These are phyloP conservation scores for Oostethus manadensis DNA, from an alignment of 2,113 vertebrate species.

Conservation along the genomic window DNA sequence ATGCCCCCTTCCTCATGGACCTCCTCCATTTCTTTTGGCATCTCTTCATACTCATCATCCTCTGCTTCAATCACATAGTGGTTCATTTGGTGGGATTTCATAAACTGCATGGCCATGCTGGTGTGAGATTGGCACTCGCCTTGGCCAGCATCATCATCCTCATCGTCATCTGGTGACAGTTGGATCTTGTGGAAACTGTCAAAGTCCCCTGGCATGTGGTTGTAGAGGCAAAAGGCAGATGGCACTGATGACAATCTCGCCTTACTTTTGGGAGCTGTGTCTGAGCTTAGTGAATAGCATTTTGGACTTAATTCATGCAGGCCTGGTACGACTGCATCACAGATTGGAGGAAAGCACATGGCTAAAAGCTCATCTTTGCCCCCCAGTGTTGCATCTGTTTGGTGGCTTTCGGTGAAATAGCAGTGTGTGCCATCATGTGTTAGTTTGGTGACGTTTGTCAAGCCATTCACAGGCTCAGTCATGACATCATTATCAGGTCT, in stretches of 20 bases:
- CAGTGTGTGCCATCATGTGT: not conserved
- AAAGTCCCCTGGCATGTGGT: slow-evolving; percentile 44
- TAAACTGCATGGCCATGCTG: slow-evolving; percentile 30
- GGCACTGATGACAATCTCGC: slow-evolving; percentile 29
- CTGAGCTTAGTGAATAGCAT: slow-evolving; percentile 20
- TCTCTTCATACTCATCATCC: slow-evolving; percentile 13
- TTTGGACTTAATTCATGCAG: slow-evolving; percentile 15
- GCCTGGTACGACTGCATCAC: slow-evolving; percentile 52
- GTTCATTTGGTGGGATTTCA: slow-evolving; percentile 27
- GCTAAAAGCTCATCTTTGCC: slow-evolving; percentile 10
- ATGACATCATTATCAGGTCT: not conserved
- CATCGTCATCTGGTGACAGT: slow-evolving; percentile 49
- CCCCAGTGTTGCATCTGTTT: slow-evolving; percentile 12
- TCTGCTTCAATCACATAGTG: slow-evolving; percentile 15
- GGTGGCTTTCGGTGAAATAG: slow-evolving; percentile 4
- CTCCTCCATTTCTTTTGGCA: slow-evolving; percentile 11
- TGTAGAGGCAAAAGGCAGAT: slow-evolving; percentile 28
- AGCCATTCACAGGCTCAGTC: not conserved
- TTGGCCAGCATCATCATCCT: slow-evolving; percentile 31
- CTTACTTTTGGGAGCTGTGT: slow-evolving; percentile 10
- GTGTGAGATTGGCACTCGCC: slow-evolving; percentile 44
- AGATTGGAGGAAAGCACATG: not conserved
- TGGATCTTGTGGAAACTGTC: slow-evolving; percentile 73
- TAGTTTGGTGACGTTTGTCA: slow-evolving; percentile 3
- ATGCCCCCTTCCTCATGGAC: slow-evolving; percentile 9